Evolutionary conservation across 2,797 vertebrate species (phyloP), one percentile per base, ranked within the genome.

Genomic region (Rhodeus uyekii): DNA sequence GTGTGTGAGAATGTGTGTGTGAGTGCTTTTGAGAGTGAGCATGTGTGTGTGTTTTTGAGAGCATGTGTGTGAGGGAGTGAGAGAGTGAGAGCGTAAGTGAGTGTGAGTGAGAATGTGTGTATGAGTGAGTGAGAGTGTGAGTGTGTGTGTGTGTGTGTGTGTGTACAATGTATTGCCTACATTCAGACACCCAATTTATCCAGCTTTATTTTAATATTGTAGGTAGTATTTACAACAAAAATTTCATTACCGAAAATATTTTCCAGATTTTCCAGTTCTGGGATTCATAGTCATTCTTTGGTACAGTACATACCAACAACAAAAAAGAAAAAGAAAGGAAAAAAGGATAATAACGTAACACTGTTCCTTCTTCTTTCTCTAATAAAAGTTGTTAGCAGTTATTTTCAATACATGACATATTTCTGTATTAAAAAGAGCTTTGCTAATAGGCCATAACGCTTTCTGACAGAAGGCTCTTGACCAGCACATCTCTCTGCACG

Each of bases 301-400:
- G 29, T 77, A 69, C 44, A 53, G 69, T 24, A 24, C 32, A 38
- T 55, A 46, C 36, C 77, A 79, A 77, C 42, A 29, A 61, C 91
- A 55, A 71, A 93, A 91, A 19, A 50, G 5, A n/a, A n/a, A 8
- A 7, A 3, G 10, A 39, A 6, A 53, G n/a, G n/a, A 36, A 53
- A n/a, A n/a, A 6, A 27, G 9, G 60, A 32, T 10, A 34, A 65
- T 87, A 87, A 88, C 72, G 91, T 85, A 89, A 90, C 86, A 87
- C 85, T 87, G 87, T 60, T 73, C 90, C 81, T n/a, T 79, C 46
- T 53, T 71, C 55, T 67, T 75, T 67, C 58, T 85, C 12, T 67
- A 36, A 16, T 46, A 48, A 48, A 67, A 36, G 27, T 71, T 58
- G 38, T 67, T 69, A 84, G 64, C 55, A 63, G 48, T 83, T 76